Conservation (phyloP, 2,113 vertebrate genomes). For the Emberiza fucata region DNA sequence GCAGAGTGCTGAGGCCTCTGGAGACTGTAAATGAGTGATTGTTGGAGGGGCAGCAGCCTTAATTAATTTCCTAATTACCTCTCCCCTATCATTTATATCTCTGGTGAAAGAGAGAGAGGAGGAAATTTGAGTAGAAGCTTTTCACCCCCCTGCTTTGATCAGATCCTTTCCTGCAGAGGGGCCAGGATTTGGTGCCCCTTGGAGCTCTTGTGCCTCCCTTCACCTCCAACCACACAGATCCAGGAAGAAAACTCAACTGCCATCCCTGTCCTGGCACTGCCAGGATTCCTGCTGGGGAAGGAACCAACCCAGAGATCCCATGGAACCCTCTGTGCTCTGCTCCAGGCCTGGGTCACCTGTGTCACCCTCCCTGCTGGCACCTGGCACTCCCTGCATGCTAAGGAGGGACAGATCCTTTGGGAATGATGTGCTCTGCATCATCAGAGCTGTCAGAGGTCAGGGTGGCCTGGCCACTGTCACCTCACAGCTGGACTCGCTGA, state of each 20-base stretch:
- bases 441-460: background rate
- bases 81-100: background rate
- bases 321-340: background rate
- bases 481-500: rapidly evolving
- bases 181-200: background rate
- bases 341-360: background rate
- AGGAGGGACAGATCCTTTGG: background rate
- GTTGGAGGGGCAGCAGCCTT: background rate
- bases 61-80: background rate
- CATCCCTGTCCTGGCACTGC: rapidly evolving
- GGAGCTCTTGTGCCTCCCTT: background rate
- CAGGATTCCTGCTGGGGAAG: background rate
- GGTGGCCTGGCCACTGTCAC: background rate
- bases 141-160: background rate
- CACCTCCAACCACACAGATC: background rate
- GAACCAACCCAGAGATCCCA: background rate
- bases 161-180: background rate
- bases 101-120: background rate
- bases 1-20: background rate
- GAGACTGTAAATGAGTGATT: background rate
- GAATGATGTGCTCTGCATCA: background rate
- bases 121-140: background rate
- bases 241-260: rapidly evolving
- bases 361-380: background rate
- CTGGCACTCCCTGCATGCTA: background rate